Conservation (phyloP, 2,888 invertebrate genomes). For the Entomobrya proxima region DNA sequence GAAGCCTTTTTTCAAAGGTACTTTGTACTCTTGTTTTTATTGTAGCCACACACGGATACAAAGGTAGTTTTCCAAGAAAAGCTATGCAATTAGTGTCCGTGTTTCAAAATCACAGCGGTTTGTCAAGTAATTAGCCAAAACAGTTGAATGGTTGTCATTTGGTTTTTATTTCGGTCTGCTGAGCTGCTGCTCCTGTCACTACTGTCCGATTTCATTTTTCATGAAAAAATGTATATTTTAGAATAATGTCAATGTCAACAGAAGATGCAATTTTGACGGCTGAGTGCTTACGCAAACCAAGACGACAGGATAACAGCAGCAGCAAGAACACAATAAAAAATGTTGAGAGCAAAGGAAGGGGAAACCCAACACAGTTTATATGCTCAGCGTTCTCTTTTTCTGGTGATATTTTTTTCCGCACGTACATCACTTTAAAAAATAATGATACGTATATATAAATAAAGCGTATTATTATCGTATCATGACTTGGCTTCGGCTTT, state of each 20-base stretch:
- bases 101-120: background rate
- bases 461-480: background rate
- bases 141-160: no score
- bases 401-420: background rate
- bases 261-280: slow-evolving; percentile 44
- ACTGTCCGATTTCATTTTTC: background rate
- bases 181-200: no score
- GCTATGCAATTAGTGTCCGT: background rate
- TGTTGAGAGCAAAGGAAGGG: background rate
- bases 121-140: background rate
- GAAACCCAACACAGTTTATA: background rate
- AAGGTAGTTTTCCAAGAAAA: slow-evolving; percentile 56
- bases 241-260: slow-evolving; percentile 49
- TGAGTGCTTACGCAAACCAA: slow-evolving; percentile 31
- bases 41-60: background rate
- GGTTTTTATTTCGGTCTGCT: no score
- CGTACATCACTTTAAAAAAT: slow-evolving; percentile 9
- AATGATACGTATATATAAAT: background rate
- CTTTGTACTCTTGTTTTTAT: background rate
- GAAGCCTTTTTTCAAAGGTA: no score
- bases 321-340: background rate
- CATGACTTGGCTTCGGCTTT: background rate
- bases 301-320: no score
- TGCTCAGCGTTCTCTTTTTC: background rate
- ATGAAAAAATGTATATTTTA: background rate